Conservation (phyloP, 2,888 invertebrate genomes). For the Hirtodrosophila trivittata region DNA sequence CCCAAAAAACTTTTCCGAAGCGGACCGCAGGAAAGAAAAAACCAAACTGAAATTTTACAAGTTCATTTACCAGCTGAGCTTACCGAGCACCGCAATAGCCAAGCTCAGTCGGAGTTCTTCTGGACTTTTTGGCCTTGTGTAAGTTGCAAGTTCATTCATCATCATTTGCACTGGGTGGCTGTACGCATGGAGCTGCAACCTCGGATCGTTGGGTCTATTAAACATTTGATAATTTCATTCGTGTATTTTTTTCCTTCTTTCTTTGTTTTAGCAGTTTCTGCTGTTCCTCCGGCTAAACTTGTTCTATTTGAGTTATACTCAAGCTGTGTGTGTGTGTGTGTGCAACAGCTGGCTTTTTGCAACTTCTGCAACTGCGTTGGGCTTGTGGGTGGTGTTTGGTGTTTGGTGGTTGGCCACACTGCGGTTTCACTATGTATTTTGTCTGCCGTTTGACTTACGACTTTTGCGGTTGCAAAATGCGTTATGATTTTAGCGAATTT, state of each 20-base stretch:
- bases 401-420: constrained; percentile 18
- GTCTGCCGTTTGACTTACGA: constrained; percentile 70
- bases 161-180: constrained; percentile 42
- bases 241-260: constrained; percentile 17
- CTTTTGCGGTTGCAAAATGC: constrained; percentile 68
- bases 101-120: constrained; percentile 37
- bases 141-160: constrained; percentile 47
- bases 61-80: constrained; percentile 55
- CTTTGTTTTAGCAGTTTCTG: constrained; percentile 29
- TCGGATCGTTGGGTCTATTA: constrained; percentile 62
- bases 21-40: constrained; percentile 29
- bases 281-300: constrained; percentile 45
- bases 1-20: constrained; percentile 42
- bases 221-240: constrained; percentile 74
- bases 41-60: constrained; percentile 50
- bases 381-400: constrained; percentile 23
- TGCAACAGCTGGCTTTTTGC: constrained; percentile 19
- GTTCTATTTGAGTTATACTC: constrained; percentile 58
- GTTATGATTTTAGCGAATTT: constrained; percentile 67
- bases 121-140: constrained; percentile 17
- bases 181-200: constrained; percentile 25
- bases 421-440: constrained; percentile 40
- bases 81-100: constrained; percentile 27
- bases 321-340: constrained; percentile 28
- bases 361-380: constrained; percentile 15